Percentiles rank a stretch among this genome's conserved stretches.
Conservation (phyloP, 2,797 vertebrate genomes). For the Limnodromus scolopaceus region DNA sequence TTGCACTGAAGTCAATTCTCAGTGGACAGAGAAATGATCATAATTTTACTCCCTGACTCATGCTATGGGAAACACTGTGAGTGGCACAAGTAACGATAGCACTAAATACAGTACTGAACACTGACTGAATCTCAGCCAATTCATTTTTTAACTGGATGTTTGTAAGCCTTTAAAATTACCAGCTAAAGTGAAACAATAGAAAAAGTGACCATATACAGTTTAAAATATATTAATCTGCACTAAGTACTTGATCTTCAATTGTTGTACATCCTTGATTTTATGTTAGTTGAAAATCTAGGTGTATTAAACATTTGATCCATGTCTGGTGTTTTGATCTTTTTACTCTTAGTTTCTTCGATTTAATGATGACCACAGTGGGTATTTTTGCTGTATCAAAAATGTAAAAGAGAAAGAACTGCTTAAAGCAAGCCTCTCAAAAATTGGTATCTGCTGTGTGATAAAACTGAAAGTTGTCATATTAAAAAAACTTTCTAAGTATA, state of each 20-base stretch:
- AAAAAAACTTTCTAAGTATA: constrained; percentile 50
- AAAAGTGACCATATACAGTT: background rate
- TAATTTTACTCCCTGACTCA: background rate
- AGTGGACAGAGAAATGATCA: background rate
- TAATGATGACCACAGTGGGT: background rate
- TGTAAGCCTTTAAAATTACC: background rate
- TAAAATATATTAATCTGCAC: background rate
- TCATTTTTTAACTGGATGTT: background rate
- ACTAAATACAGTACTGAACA: background rate
- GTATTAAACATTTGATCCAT: background rate
- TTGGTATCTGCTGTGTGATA: constrained; percentile 26
- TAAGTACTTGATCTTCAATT: background rate
- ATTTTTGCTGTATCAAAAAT: background rate
- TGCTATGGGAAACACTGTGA: background rate
- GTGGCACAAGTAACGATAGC: background rate
- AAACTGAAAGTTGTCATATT: constrained; percentile 28
- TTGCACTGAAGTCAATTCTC: background rate
- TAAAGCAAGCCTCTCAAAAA: constrained; percentile 27
- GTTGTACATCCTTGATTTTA: background rate
- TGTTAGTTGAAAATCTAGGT: background rate
- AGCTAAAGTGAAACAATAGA: background rate
- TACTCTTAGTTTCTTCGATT: background rate
- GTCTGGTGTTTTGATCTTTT: background rate
- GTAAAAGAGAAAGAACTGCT: background rate
- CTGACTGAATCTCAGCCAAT: background rate